Evolutionary conservation across 2,888 invertebrate genomes (phyloP).

Genomic region (Pharmacophagus antenor): DNA sequence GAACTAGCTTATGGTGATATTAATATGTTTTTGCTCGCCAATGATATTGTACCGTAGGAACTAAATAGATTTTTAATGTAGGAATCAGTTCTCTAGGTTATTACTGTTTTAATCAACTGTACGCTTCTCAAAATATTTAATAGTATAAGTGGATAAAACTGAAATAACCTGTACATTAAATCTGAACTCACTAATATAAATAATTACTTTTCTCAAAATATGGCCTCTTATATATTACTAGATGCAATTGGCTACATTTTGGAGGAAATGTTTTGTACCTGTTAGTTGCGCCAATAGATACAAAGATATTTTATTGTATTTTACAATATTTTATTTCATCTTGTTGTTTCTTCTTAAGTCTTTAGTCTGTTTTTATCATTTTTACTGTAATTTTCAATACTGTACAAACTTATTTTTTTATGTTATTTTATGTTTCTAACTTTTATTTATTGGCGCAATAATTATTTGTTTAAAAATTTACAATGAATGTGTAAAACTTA

Average conservation of each 20-base stretch:
- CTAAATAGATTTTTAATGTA: conserved; percentile 54
- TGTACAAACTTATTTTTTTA: conserved; percentile 18
- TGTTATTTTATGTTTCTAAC: conserved; percentile 36
- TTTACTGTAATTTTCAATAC: conserved; percentile 34
- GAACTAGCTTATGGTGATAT: conserved; percentile 63
- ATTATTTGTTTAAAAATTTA: conserved; percentile 47
- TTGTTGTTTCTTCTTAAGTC: conserved; percentile 32
- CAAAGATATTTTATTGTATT: conserved; percentile 16
- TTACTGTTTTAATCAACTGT: conserved; percentile 49
- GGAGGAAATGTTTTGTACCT: conserved; percentile 65
- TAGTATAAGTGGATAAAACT: conserved; percentile 43
- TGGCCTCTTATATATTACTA: conserved; percentile 50
- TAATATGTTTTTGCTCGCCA: conserved; percentile 60
- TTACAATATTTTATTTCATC: conserved; percentile 31
- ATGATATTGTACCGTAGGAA: conserved; percentile 59
- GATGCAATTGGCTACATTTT: conserved; percentile 56
- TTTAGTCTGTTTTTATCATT: conserved; percentile 33
- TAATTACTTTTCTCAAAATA: conserved; percentile 57
- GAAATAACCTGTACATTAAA: conserved; percentile 53
- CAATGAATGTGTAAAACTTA: conserved; percentile 41
- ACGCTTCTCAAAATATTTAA: conserved; percentile 37
- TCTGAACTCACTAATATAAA: conserved; percentile 50
- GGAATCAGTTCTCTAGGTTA: conserved; percentile 53
- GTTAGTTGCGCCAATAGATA: conserved; percentile 68
- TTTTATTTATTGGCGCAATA: conserved; percentile 64